Evolutionary conservation across 2,888 invertebrate species (phyloP).

Genomic region (Himalopsyche japonica): DNA sequence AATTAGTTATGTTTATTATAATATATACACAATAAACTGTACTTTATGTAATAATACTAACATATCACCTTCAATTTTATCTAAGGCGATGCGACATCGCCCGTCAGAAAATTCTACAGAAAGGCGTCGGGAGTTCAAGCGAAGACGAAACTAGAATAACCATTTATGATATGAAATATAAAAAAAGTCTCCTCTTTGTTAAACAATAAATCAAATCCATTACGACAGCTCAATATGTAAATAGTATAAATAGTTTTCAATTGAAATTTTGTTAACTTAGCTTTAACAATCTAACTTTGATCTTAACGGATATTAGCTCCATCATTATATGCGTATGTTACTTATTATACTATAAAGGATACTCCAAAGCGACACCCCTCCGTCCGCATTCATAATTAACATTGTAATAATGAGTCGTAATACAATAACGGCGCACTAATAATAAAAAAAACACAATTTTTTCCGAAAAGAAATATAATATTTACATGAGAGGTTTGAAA

Average conservation of each 20-base stretch:
- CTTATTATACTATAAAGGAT: background rate
- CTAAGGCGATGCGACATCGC: background rate
- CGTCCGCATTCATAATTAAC: background rate
- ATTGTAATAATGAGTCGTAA: background rate
- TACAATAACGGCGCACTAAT: too few relatives aligned
- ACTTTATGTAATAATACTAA: background rate
- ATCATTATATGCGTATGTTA: background rate
- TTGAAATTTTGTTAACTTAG: background rate
- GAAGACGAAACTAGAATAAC: background rate
- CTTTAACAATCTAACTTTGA: background rate
- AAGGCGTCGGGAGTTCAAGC: background rate
- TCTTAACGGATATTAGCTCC: background rate
- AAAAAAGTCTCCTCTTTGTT: background rate
- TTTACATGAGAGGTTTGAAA: background rate
- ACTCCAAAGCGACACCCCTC: background rate
- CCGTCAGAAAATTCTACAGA: background rate
- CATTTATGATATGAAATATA: background rate
- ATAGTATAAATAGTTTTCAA: background rate
- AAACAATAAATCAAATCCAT: background rate
- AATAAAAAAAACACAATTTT: too few relatives aligned
- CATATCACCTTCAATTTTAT: background rate
- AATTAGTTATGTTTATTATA: constrained; percentile 31
- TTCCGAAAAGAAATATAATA: background rate
- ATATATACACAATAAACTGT: constrained; percentile 28
- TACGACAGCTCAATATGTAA: background rate